Evolutionary conservation across 2,797 vertebrate genomes (phyloP).

Genomic region (Hydrophis major): DNA sequence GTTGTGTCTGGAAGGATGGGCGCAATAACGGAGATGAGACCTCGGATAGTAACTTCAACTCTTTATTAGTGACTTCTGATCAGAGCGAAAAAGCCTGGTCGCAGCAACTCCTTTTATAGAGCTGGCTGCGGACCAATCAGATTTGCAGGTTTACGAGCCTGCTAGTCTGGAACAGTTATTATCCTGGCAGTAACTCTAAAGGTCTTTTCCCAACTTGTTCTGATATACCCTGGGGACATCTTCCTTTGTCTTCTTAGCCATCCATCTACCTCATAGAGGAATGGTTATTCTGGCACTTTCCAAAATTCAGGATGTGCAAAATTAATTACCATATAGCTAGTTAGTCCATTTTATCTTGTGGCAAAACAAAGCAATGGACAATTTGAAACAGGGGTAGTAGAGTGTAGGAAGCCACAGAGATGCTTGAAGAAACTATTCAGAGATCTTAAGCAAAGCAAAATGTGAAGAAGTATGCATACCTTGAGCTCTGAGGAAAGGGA

Average conservation of each 20-base stretch:
- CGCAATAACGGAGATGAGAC: too few species aligned
- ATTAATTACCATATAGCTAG: not conserved
- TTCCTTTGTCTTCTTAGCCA: not conserved
- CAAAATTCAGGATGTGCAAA: not conserved
- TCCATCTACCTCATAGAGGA: not conserved
- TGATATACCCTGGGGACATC: not conserved
- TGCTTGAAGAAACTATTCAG: not conserved
- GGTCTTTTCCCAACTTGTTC: not conserved
- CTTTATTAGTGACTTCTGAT: too few species aligned
- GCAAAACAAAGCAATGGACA: not conserved
- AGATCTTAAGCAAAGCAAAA: not conserved
- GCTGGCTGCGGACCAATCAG: too few species aligned
- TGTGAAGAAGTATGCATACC: not conserved
- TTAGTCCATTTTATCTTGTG: not conserved
- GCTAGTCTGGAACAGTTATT: not conserved
- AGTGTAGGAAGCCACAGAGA: not conserved
- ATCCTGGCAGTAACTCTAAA: not conserved
- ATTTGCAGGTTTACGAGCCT: too few species aligned
- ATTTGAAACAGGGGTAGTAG: not conserved
- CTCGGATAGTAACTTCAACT: too few species aligned
- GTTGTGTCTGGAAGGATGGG: too few species aligned
- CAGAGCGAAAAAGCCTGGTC: too few species aligned
- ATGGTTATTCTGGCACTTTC: not conserved
- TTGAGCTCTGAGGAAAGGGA: not conserved
- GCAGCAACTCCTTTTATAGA: too few species aligned